Base-by-base conservation (phyloP, 2,888 invertebrate species). In the Unio pictorum region DNA sequence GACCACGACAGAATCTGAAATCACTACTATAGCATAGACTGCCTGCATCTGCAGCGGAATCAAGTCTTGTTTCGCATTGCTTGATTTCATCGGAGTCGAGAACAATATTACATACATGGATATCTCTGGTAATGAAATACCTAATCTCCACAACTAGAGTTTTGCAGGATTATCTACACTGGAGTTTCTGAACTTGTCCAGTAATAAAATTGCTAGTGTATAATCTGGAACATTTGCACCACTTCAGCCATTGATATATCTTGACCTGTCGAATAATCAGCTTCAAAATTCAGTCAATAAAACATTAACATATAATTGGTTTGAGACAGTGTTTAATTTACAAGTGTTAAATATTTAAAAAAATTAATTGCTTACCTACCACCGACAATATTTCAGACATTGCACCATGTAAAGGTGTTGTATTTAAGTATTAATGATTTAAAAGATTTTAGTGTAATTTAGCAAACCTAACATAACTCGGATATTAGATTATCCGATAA, bases 91-190 rank as follows among this genome's bases (percentile, higher is more conserved):
- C 15, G 58, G 61, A 4, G 67, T 68, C 1, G 59, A 61, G 55
- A 76, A 76, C 61, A 69, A 71, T 58, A 66, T 76, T 20, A 61
- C 69, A 59, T 63, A 58, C 30, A 71, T 74, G 23, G 74, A 76
- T 66, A 65, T 74, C 15, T 76, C 74, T 11, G 58, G 63, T 57
- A 74, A 76, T 60, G 67, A 66, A 56, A 67, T 76, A 17, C 66
- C 70, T 6, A 26, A 26, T 3, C 20, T 76, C 4, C 61, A 61
- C 17, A 28, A 65, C 4, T 17, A 64, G 7, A 62, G 56, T 11
- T 74, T 76, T 57, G 15, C 59, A 15, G 72, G 72, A 7, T 59
- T 76, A 6, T 20, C 20, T 23, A 20, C 61, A n/a, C 23, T 76
- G 26, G 23, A 3, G 28, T 57, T 54, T 59, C 64, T 76, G 56